Percentiles rank a stretch among this genome's conserved stretches.
These are phyloP conservation scores for Planiliza haematocheilus DNA, from an alignment of 2,113 vertebrate genomes.

Conservation along the genomic window DNA sequence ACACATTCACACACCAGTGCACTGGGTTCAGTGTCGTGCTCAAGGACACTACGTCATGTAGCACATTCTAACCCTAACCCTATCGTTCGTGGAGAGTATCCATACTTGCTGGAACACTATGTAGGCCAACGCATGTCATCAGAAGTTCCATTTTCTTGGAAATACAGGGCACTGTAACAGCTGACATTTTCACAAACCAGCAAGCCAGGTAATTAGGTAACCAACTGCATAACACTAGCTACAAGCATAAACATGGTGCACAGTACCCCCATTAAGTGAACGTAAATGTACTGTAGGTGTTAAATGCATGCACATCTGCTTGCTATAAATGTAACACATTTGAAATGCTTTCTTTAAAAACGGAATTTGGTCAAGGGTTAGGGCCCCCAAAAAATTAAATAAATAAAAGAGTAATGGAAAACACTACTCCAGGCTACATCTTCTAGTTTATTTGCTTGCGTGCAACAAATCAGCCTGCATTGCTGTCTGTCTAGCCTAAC, in stretches of 20 bases:
- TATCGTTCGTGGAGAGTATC: no score
- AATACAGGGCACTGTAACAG: slow-evolving; percentile 59
- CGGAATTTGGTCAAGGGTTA: slow-evolving; percentile 36
- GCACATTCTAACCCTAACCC: no score
- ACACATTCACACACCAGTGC: no score
- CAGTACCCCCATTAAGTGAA: slow-evolving; percentile 72
- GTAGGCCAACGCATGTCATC: slow-evolving; percentile 32
- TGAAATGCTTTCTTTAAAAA: slow-evolving; percentile 52
- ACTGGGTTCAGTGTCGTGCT: no score
- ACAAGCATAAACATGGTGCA: slow-evolving; percentile 70
- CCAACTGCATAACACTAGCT: slow-evolving; percentile 70
- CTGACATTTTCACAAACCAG: slow-evolving; percentile 80
- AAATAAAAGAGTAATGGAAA: no score
- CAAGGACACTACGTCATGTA: no score
- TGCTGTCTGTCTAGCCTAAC: slow-evolving; percentile 32
- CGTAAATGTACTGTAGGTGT: slow-evolving; percentile 70
- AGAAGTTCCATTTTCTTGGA: slow-evolving; percentile 44
- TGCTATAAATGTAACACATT: slow-evolving; percentile 40
- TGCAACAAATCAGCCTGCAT: slow-evolving; percentile 43
- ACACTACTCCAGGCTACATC: slow-evolving; percentile 19
- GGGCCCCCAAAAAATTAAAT: no score
- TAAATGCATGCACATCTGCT: slow-evolving; percentile 67
- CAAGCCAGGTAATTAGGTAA: slow-evolving; percentile 78
- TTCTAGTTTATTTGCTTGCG: slow-evolving; percentile 22
- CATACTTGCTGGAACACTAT: slow-evolving; percentile 28